Evolutionary conservation across 1,140 invertebrate genomes (phyloP).

Genomic region (Leptestheria dahalacensis): DNA sequence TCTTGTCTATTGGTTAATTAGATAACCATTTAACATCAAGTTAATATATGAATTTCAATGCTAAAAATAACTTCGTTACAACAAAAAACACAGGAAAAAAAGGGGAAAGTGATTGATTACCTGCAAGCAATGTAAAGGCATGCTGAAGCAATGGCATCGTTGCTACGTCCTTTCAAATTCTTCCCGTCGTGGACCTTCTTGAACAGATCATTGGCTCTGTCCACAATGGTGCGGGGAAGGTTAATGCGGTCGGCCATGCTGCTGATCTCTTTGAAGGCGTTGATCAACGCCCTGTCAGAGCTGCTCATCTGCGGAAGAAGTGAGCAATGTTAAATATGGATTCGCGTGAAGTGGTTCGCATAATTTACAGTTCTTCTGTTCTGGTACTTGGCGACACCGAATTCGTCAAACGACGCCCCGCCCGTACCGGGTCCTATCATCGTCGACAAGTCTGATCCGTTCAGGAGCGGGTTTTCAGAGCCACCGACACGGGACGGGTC

Average conservation of each 20-base stretch:
- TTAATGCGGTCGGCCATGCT: conserved; percentile 97
- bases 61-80: no score
- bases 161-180: conserved; percentile 82
- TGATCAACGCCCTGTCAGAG: conserved; percentile 83
- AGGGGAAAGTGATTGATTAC: not conserved
- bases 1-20: conserved; percentile 54
- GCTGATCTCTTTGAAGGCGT: conserved; percentile 90
- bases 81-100: no score
- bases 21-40: no score
- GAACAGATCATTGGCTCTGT: conserved; percentile 88
- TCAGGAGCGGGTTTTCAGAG: conserved; percentile 85
- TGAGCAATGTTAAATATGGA: no score
- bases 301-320: conserved; percentile 53
- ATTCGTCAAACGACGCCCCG: conserved; percentile 63
- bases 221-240: conserved; percentile 84
- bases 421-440: conserved; percentile 87
- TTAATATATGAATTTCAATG: no score
- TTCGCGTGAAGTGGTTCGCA: no score
- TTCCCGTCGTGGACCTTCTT: conserved; percentile 94
- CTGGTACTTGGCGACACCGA: conserved; percentile 80
- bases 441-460: conserved; percentile 90
- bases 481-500: conserved; percentile 98
- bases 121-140: conserved; percentile 95
- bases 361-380: conserved; percentile 71
- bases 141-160: conserved; percentile 96